Percentiles rank a stretch among this genome's conserved stretches.
Conservation (phyloP, 1,140 invertebrate species). For the Nautilus pompilius region DNA sequence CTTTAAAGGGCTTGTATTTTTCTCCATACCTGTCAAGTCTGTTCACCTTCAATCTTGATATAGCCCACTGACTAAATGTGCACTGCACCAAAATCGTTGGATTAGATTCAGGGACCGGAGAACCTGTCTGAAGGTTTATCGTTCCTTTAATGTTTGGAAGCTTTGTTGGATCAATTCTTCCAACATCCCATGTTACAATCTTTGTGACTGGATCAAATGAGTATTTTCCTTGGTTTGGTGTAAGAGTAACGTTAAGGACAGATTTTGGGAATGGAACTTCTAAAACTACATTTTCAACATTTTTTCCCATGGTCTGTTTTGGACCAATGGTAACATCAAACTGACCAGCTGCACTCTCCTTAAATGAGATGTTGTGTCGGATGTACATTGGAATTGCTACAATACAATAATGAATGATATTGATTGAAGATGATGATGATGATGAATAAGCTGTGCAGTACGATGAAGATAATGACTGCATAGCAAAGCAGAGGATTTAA, state of each 20-base stretch:
- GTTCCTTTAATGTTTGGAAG: constrained; percentile 91
- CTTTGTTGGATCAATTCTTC: constrained; percentile 89
- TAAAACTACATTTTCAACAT: constrained; percentile 80
- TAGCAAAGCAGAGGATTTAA: no score
- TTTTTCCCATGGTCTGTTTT: constrained; percentile 93
- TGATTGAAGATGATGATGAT: no score
- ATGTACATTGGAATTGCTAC: constrained; percentile 98
- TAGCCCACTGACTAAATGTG: constrained; percentile 91
- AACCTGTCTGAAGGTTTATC: constrained; percentile 65
- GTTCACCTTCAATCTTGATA: constrained; percentile 97
- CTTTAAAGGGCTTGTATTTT: constrained; percentile 99
- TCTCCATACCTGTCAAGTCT: constrained; percentile 98
- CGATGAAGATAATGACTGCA: no score
- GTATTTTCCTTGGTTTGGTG: constrained; percentile 93
- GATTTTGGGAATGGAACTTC: constrained; percentile 98
- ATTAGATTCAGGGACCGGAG: no score
- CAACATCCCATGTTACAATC: constrained; percentile 93
- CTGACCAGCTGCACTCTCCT: constrained; percentile 75
- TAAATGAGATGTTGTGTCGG: constrained; percentile 83
- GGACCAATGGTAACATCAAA: constrained; percentile 94
- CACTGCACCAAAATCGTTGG: constrained; percentile 67
- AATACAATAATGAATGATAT: constrained; percentile 32
- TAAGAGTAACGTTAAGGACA: constrained; percentile 91
- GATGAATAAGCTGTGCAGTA: no score
- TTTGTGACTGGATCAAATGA: constrained; percentile 97